These are phyloP conservation scores for Gouania willdenowi DNA, from an alignment of 2,797 vertebrate species.

Conservation along the genomic window DNA sequence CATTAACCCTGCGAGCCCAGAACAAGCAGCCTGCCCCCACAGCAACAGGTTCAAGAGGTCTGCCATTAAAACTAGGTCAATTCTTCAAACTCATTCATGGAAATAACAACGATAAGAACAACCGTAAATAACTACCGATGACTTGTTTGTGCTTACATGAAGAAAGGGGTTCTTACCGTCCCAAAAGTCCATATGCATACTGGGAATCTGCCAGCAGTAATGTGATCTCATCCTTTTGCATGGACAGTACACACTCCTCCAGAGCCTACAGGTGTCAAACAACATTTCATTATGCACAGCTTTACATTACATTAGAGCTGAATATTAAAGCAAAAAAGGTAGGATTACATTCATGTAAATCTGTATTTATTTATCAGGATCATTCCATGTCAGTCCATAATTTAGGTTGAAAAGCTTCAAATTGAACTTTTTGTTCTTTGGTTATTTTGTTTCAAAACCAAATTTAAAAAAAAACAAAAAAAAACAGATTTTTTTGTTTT, in stretches of 20 bases:
- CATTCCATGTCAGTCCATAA: too few relatives aligned
- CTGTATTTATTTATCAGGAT: too few relatives aligned
- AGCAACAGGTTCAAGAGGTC: slow-evolving; percentile 71
- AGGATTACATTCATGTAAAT: too few relatives aligned
- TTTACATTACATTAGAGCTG: too few relatives aligned
- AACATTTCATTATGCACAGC: slow-evolving; percentile 17
- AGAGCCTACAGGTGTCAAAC: slow-evolving; percentile 69
- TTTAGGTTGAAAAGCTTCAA: too few relatives aligned
- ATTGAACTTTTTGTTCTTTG: too few relatives aligned
- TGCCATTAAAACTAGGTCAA: slow-evolving; percentile 22
- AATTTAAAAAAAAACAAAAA: too few relatives aligned
- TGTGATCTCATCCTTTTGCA: slow-evolving; percentile 76
- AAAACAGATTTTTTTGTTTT: too few relatives aligned
- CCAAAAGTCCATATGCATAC: slow-evolving; percentile 77
- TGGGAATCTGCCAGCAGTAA: slow-evolving; percentile 81
- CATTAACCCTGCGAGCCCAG: slow-evolving; percentile 64
- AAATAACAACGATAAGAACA: neutral
- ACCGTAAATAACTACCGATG: neutral
- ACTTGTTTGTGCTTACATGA: slow-evolving; percentile 4
- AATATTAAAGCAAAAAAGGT: too few relatives aligned
- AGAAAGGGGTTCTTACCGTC: slow-evolving; percentile 77
- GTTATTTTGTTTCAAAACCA: too few relatives aligned
- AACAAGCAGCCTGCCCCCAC: slow-evolving; percentile 51
- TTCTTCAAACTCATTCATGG: slow-evolving; percentile 2
- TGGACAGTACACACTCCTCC: slow-evolving; percentile 80